These are phyloP conservation scores for Heteronetta atricapilla DNA, from an alignment of 2,113 vertebrate species.

Conservation along the genomic window DNA sequence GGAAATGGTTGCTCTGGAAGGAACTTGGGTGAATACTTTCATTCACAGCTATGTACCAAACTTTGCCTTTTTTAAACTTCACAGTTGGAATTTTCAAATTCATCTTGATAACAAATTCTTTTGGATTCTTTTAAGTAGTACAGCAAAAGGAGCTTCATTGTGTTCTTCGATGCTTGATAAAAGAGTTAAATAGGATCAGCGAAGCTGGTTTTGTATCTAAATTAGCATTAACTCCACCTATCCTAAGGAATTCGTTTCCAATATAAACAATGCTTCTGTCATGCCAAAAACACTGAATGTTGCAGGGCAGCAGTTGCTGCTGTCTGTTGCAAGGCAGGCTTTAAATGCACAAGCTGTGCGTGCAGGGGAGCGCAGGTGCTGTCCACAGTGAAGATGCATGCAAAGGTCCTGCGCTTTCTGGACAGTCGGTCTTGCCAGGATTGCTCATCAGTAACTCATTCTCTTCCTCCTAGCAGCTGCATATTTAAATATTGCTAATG, in stretches of 20 bases:
- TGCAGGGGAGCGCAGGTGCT: not conserved
- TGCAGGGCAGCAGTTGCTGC: not conserved
- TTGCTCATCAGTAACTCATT: not conserved
- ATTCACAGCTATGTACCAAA: not conserved
- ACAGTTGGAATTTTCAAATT: not conserved
- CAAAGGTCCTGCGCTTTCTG: not conserved
- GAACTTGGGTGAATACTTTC: not conserved
- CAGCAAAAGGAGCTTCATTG: not conserved
- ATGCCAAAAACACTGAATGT: accelerated
- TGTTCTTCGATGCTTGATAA: not conserved
- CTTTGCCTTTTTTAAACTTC: not conserved
- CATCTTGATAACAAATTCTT: not conserved
- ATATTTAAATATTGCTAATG: not conserved
- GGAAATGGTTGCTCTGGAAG: not conserved
- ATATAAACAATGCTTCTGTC: not conserved
- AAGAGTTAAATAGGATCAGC: not conserved
- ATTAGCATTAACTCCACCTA: not conserved
- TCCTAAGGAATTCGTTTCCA: not conserved
- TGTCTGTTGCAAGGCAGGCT: not conserved
- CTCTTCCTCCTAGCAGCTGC: not conserved
- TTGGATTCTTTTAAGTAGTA: not conserved
- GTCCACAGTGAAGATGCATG: not conserved
- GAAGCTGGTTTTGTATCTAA: not conserved
- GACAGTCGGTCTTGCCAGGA: not conserved
- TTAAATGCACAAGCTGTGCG: not conserved